Conservation (phyloP, 2,888 invertebrate genomes). For the Celastrina argiolus region DNA sequence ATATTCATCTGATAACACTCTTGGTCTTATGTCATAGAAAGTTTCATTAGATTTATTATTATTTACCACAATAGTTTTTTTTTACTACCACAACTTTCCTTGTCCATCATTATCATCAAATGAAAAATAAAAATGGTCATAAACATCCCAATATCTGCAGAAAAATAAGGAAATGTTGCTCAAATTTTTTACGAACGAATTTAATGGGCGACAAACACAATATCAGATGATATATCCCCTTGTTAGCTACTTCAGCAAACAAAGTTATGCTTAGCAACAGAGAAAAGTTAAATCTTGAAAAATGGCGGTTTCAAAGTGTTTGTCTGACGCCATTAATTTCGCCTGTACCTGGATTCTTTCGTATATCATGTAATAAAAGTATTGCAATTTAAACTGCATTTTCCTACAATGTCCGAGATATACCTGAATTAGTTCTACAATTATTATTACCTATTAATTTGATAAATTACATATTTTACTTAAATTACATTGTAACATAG, state of each 20-base stretch:
- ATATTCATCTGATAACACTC: neutral
- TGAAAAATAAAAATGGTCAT: neutral
- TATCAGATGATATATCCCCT: constrained; percentile 12
- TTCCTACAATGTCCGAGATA: neutral
- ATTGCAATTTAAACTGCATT: neutral
- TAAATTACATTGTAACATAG: too few relatives aligned
- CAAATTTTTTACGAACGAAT: neutral
- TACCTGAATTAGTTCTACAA: neutral
- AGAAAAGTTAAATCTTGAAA: constrained; percentile 19
- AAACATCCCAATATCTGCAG: neutral
- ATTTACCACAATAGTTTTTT: neutral
- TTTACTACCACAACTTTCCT: neutral
- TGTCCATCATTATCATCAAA: neutral
- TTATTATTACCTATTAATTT: neutral
- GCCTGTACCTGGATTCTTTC: constrained; percentile 1
- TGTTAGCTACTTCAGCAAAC: constrained; percentile 9
- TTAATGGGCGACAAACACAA: constrained; percentile 14
- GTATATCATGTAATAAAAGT: neutral
- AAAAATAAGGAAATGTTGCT: neutral
- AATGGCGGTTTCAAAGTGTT: constrained; percentile 12
- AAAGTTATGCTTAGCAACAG: constrained; percentile 15
- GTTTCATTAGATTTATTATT: too few relatives aligned
- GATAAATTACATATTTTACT: neutral
- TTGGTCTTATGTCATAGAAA: too few relatives aligned
- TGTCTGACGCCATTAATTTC: neutral